Conservation (phyloP, 1,140 invertebrate species). For the Chelonus insularis region DNA sequence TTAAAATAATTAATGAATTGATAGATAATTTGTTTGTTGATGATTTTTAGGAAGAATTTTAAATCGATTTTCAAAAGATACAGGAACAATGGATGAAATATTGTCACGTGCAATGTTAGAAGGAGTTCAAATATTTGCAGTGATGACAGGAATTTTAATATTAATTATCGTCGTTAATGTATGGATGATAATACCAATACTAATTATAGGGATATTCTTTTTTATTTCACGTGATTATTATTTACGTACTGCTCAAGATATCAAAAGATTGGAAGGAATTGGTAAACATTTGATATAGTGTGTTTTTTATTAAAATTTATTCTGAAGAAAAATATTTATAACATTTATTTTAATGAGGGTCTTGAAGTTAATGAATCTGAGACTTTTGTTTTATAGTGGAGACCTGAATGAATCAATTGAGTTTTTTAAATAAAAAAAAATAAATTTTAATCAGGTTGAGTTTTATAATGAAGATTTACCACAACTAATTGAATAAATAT, state of each 20-base stretch:
- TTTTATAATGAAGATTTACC: no score
- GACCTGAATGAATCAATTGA: no score
- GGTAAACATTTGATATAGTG: constrained; percentile 50
- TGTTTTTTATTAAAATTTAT: no score
- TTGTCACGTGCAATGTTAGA: constrained; percentile 75
- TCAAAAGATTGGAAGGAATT: constrained; percentile 63
- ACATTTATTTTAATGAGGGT: no score
- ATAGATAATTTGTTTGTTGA: no score
- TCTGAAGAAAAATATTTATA: no score
- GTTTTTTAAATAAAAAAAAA: no score
- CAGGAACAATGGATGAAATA: constrained; percentile 63
- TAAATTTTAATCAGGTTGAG: no score
- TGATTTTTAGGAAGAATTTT: constrained; percentile 35
- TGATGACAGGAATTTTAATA: constrained; percentile 58
- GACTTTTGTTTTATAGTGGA: no score
- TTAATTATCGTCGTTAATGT: constrained; percentile 64
- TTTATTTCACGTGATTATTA: constrained; percentile 64
- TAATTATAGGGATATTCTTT: constrained; percentile 62
- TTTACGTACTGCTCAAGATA: constrained; percentile 65
- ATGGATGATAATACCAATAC: constrained; percentile 63
- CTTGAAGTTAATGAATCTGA: no score
- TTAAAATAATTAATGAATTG: no score
- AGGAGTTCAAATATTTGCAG: constrained; percentile 57
- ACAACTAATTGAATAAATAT: no score
- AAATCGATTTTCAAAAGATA: constrained; percentile 60